Conservation (phyloP, 2,113 vertebrate species). For the Neopipo cinnamomea region DNA sequence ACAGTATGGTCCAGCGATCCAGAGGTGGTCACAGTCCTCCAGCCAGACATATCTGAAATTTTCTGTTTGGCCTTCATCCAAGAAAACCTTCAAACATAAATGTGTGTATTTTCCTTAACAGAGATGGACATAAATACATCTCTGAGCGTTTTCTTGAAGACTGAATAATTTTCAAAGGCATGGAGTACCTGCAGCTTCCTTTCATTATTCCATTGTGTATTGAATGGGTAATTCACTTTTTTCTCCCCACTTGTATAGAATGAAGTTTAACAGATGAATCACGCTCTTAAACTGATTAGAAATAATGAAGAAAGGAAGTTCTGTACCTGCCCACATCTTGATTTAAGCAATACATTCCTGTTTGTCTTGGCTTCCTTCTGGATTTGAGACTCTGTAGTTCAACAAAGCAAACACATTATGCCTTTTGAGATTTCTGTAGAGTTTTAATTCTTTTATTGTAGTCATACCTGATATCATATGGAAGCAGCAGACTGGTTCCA, state of each 20-base stretch:
- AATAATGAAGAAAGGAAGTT: conserved; percentile 54
- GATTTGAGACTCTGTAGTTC: neutral
- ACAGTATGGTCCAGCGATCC: neutral
- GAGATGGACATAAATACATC: neutral
- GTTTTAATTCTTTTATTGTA: neutral
- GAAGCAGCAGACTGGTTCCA: neutral
- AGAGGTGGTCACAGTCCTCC: neutral
- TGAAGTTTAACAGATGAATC: conserved; percentile 49
- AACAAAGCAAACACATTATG: neutral
- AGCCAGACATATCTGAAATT: neutral
- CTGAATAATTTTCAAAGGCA: neutral
- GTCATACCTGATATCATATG: neutral
- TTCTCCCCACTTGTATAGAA: neutral
- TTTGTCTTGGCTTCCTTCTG: conserved; percentile 51
- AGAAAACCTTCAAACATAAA: neutral
- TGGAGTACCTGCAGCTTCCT: conserved; percentile 18
- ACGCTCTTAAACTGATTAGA: conserved; percentile 40
- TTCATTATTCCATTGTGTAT: neutral
- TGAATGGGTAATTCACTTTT: neutral
- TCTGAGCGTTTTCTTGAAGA: neutral
- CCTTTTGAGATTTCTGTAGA: neutral
- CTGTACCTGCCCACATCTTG: conserved; percentile 11
- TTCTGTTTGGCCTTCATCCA: neutral
- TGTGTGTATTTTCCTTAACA: neutral
- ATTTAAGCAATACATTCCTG: conserved; percentile 34